phyloP scores from a whole-genome alignment of 37 sponge, comb jelly and placozoan genomes.

The Eunapius fragilis region DNA sequence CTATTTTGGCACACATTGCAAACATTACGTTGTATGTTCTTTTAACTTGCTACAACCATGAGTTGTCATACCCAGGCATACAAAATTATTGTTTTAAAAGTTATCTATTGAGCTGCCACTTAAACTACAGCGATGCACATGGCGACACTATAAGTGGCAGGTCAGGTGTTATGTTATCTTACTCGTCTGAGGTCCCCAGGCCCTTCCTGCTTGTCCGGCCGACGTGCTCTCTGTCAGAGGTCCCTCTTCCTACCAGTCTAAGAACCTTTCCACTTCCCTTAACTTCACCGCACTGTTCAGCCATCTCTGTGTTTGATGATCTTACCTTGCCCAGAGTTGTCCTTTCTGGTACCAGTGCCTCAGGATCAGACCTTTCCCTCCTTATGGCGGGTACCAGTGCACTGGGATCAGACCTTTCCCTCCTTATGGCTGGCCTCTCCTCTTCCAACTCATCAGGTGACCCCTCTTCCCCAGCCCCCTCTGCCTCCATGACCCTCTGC shows the following conservation, averaged over 20 bases:
- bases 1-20: no score
- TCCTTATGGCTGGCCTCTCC: not conserved
- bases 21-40: no score
- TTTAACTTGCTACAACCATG: no score
- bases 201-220: not conserved
- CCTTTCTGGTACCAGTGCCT: not conserved
- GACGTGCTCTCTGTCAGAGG: not conserved
- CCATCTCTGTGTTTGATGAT: not conserved
- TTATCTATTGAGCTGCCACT: no score
- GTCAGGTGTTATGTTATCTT: no score
- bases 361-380: not conserved
- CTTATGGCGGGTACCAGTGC: not conserved
- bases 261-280: not conserved
- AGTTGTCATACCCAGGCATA: no score
- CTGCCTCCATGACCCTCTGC: conserved; percentile 5
- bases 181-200: not conserved
- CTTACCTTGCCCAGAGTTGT: not conserved
- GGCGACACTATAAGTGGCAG: no score
- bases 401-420: not conserved
- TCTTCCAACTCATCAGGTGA: not conserved
- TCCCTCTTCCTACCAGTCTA: not conserved
- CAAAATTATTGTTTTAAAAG: no score
- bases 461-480: conserved; percentile 10
- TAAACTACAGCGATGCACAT: no score
- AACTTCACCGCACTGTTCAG: not conserved